Evolutionary conservation across 1,140 invertebrate species (phyloP), one percentile per base, ranked within the genome.

Genomic region (Archivesica marissinica): DNA sequence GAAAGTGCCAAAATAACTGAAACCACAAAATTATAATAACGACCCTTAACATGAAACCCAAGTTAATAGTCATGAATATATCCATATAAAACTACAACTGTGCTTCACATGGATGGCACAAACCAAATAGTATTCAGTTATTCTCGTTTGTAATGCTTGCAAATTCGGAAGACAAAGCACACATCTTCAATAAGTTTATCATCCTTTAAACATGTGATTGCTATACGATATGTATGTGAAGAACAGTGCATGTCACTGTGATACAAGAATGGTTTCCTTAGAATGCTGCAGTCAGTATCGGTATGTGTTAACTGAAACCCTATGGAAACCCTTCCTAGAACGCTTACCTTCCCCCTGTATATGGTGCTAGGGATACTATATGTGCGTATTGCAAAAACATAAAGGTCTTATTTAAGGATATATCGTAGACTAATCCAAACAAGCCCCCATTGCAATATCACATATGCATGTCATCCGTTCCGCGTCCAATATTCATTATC

Each of bases 251-350:
- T 38, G 33, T 41, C 2, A 78, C 2, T 28, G n/a, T 15, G 66
- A 78, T 47, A 33, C 54, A 44, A 47, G 76, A 78, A 64, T 64
- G 59, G 76, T 47, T 78, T 78, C 76, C 76, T 56, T 78, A 41
- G 28, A 23, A 28, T 38, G 17, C 33, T 52, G 41, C 0, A 75
- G 39, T 4, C 41, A 59, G n/a, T 17, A 20, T 61, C 13, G 6
- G 17, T n/a, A n/a, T 41, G 23, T 41, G n/a, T 68, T 15, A 72
- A 9, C 3, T 41, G 20, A 17, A 35, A 9, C 6, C 11, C 75
- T 77, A 39, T 59, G 76, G 76, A 78, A 78, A 78, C 76, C 76
- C 47, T 28, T 35, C 72, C 66, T 38, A 61, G 35, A 25, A 56
- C 41, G 39, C 68, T 72, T 72, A 72, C 68, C 68, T 72, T 72